A percentile compares a stretch with the other conserved stretches of the same genome.
Evolutionary conservation across 2,797 vertebrate genomes (phyloP).

Genomic region (Sebastes itinus): DNA sequence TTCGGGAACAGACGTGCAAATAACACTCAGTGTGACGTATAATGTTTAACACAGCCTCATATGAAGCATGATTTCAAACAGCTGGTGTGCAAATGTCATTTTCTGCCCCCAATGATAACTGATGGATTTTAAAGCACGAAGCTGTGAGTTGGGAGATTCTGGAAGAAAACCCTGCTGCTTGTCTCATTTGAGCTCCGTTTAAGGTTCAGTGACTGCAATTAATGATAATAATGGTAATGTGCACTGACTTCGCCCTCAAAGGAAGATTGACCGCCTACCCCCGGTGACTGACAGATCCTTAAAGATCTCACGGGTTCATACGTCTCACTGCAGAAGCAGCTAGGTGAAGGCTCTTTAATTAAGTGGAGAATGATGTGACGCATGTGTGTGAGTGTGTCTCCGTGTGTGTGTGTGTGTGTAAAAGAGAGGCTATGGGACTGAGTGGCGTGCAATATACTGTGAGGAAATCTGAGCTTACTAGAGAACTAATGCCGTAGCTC

Average conservation of each 20-base stretch:
- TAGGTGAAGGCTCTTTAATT: conserved; percentile 18
- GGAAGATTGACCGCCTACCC: background rate
- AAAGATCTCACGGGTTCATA: background rate
- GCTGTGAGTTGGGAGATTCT: background rate
- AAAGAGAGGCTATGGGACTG: background rate
- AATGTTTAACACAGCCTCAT: background rate
- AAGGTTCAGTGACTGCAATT: conserved; percentile 23
- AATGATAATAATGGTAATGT: background rate
- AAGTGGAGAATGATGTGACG: background rate
- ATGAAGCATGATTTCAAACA: background rate
- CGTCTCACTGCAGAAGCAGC: conserved; percentile 12
- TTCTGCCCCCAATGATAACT: background rate
- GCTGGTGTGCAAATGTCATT: background rate
- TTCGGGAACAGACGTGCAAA: background rate
- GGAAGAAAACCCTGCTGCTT: background rate
- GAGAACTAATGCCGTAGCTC: background rate
- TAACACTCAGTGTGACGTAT: background rate
- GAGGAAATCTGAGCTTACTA: background rate
- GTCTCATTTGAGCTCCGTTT: background rate
- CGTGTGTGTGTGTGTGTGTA: background rate
- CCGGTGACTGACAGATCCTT: background rate
- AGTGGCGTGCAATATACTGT: background rate
- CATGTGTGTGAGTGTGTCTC: background rate
- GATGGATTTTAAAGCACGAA: background rate
- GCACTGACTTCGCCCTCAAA: conserved; percentile 1